A percentile compares a stretch with the other conserved stretches of the same genome.
phyloP scores from a whole-genome alignment of 2,113 vertebrate genomes.

The Zootoca vivipara region DNA sequence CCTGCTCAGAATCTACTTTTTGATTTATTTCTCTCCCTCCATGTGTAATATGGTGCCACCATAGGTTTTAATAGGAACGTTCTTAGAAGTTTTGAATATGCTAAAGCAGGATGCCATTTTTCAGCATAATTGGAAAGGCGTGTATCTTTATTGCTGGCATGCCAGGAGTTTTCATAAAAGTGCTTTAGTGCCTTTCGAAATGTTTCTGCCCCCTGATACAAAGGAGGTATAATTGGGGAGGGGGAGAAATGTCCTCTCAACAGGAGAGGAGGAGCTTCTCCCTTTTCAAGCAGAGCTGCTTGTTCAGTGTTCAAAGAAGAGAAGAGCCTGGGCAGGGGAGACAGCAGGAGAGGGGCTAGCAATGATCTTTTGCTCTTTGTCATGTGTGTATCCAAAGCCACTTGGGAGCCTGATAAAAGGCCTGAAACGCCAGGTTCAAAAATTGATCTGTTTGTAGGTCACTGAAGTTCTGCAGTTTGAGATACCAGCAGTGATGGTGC shows the following conservation, averaged over 20 bases:
- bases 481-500: not conserved
- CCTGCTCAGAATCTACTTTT: not conserved
- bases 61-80: not conserved
- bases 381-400: not conserved
- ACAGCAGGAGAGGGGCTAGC: not conserved
- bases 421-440: not conserved
- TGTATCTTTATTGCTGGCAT: too few species aligned
- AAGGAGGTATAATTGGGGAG: not conserved
- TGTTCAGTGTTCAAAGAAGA: not conserved
- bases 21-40: not conserved
- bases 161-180: not conserved
- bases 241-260: not conserved
- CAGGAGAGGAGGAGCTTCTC: not conserved
- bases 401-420: not conserved
- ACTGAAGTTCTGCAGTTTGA: not conserved
- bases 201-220: not conserved
- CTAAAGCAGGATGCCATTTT: not conserved
- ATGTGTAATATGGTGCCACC: not conserved
- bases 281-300: not conserved
- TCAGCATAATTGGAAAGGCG: not conserved
- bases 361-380: not conserved
- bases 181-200: not conserved
- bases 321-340: not conserved
- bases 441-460: not conserved
- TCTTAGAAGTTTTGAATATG: not conserved